Evolutionary conservation across 2,888 invertebrate species (phyloP).

Genomic region (Lycocerus yunnanus): DNA sequence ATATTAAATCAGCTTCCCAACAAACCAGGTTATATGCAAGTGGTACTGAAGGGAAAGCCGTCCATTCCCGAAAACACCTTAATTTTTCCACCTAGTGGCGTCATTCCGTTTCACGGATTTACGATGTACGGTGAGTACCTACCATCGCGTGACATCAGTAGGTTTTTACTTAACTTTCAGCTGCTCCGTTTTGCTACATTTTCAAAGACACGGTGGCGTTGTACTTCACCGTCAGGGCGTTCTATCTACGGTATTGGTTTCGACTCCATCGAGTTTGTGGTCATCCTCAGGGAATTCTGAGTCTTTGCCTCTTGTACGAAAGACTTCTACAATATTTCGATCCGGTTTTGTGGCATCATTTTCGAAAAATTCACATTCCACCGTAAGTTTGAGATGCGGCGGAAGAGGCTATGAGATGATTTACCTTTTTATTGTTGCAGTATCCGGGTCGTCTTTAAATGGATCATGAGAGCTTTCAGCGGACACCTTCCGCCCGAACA

Average conservation of each 20-base stretch:
- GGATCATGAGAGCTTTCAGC: conserved; percentile 95
- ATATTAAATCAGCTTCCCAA: conserved; percentile 73
- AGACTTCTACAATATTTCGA: conserved; percentile 88
- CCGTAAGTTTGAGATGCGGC: conserved; percentile 77
- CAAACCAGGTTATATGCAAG: conserved; percentile 70
- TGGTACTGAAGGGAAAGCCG: conserved; percentile 74
- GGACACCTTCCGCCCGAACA: conserved; percentile 94
- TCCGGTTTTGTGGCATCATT: conserved; percentile 89
- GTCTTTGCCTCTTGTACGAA: conserved; percentile 87
- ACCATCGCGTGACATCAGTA: too few relatives aligned
- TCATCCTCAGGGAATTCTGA: conserved; percentile 91
- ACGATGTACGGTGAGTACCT: conserved; percentile 94
- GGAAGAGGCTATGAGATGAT: background rate
- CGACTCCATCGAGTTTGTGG: conserved; percentile 90
- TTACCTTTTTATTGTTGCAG: conserved; percentile 57
- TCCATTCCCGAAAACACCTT: conserved; percentile 70
- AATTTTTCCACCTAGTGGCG: conserved; percentile 89
- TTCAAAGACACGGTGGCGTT: conserved; percentile 86
- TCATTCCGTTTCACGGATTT: conserved; percentile 96
- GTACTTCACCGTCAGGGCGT: conserved; percentile 88
- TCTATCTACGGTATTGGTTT: conserved; percentile 91
- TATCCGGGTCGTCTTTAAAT: conserved; percentile 89
- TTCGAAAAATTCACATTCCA: conserved; percentile 83
- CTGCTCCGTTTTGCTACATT: conserved; percentile 92
- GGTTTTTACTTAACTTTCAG: too few relatives aligned